A percentile compares a stretch with the other conserved stretches of the same genome.
Evolutionary conservation across 1,140 invertebrate genomes (phyloP).

Genomic region (Sarcophaga peregrina): DNA sequence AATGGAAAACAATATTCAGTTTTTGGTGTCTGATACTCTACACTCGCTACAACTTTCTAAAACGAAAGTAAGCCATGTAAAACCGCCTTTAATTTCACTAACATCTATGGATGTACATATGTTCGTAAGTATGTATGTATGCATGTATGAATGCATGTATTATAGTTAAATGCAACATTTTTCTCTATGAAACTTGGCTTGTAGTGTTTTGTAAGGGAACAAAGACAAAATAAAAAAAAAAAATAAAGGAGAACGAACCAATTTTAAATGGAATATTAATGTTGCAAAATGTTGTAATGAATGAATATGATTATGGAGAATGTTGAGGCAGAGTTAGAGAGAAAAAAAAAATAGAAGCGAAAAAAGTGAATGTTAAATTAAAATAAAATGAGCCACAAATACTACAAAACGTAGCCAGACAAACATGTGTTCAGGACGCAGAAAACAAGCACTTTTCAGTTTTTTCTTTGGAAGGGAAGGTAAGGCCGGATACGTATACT

Average conservation of each 20-base stretch:
- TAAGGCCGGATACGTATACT: no score
- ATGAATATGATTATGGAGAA: slow-evolving; percentile 30
- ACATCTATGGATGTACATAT: background rate
- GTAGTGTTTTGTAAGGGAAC: background rate
- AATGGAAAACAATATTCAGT: background rate
- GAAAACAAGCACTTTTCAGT: no score
- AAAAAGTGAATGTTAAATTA: background rate
- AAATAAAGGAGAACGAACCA: no score
- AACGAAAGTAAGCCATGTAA: background rate
- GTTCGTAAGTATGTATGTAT: no score
- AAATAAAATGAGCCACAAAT: background rate
- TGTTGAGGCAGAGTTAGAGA: background rate
- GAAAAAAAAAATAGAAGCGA: background rate
- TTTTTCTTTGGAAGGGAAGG: no score
- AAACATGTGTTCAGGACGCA: no score
- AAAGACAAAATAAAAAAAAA: background rate
- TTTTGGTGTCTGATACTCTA: background rate
- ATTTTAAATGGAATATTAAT: slow-evolving; percentile 36
- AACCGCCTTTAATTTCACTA: slow-evolving; percentile 1
- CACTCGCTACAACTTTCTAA: background rate
- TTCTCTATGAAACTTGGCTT: background rate
- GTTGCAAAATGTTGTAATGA: slow-evolving; percentile 40
- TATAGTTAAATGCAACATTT: background rate
- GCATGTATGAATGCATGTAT: background rate
- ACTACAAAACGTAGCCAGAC: background rate